phyloP scores from a whole-genome alignment of 2,113 vertebrate species.

The Suricata suricatta region DNA sequence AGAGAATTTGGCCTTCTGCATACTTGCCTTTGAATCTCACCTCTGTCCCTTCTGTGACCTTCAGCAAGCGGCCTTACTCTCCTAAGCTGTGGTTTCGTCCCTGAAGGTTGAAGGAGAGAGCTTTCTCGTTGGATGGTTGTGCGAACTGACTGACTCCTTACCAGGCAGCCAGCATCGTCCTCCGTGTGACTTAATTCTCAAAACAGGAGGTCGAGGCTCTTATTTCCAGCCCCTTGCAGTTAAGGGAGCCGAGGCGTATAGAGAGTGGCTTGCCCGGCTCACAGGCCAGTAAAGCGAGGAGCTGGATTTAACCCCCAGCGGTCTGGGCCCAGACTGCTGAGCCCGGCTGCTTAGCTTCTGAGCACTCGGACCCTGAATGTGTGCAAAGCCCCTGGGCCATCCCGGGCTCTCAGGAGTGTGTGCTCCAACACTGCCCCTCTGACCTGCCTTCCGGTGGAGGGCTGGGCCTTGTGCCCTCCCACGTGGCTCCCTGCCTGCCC shows the following conservation, averaged over 20 bases:
- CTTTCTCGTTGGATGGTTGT: background rate
- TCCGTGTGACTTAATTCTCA: background rate
- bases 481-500: background rate
- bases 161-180: background rate
- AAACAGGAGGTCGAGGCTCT: background rate
- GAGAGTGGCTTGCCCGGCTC: background rate
- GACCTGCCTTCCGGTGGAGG: background rate
- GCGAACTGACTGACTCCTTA: background rate
- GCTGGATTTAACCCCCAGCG: background rate
- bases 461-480: background rate
- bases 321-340: background rate
- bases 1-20: background rate
- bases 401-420: background rate
- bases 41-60: background rate
- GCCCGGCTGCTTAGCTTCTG: background rate
- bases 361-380: background rate
- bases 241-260: background rate
- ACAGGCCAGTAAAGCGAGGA: background rate
- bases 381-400: background rate
- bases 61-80: background rate
- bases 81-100: background rate
- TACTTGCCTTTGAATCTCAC: background rate
- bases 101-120: background rate
- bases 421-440: background rate
- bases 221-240: background rate